Evolutionary conservation across 2,113 vertebrate species (phyloP).

Genomic region (Verasper variegatus): DNA sequence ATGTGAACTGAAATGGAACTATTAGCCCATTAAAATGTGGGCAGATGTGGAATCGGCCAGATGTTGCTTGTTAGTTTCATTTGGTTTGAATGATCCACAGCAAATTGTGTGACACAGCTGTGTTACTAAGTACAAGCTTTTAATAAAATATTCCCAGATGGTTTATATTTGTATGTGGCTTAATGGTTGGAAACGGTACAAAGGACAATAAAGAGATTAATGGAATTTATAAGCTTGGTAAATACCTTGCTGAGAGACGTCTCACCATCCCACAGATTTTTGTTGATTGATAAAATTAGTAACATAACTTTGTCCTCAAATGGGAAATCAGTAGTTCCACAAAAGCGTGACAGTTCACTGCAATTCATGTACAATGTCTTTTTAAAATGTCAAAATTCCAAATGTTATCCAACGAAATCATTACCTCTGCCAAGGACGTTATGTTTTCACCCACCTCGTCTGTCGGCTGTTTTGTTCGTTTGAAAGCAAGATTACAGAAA

Average conservation of each 20-base stretch:
- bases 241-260: background rate
- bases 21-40: conserved; percentile 44
- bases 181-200: background rate
- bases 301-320: too few relatives aligned
- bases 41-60: conserved; percentile 51
- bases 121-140: conserved; percentile 25
- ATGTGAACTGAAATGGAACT: conserved; percentile 18
- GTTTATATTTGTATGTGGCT: conserved; percentile 19
- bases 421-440: too few relatives aligned
- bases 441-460: too few relatives aligned
- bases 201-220: background rate
- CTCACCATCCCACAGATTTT: background rate
- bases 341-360: too few relatives aligned
- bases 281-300: background rate
- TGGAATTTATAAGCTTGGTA: conserved; percentile 6
- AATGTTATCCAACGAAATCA: too few relatives aligned
- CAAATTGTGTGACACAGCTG: conserved; percentile 38
- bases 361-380: too few relatives aligned
- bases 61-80: conserved; percentile 68
- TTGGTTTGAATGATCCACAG: conserved; percentile 46
- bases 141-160: conserved; percentile 32
- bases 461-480: too few relatives aligned
- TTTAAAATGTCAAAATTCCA: too few relatives aligned
- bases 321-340: too few relatives aligned
- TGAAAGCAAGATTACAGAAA: too few relatives aligned